Evolutionary conservation across 1,140 invertebrate genomes (phyloP).

Genomic region (Microplitis demolitor): DNA sequence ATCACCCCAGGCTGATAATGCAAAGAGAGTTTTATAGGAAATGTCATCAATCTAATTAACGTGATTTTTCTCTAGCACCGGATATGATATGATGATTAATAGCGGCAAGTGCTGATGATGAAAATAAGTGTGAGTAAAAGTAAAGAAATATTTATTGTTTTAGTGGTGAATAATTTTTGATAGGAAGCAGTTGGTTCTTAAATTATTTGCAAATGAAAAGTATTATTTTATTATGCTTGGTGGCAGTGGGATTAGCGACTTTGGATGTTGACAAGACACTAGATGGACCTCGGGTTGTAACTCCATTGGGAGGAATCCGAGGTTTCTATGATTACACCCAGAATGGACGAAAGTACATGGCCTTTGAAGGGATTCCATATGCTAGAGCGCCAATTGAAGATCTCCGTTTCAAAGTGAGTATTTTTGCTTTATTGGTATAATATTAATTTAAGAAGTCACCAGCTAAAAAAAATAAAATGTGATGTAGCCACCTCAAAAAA

Average conservation of each 20-base stretch:
- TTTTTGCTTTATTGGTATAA: background rate
- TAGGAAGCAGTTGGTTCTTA: background rate
- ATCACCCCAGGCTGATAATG: too few relatives aligned
- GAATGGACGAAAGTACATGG: slow-evolving; percentile 46
- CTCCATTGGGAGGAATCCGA: slow-evolving; percentile 26
- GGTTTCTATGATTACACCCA: slow-evolving; percentile 36
- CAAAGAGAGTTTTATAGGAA: too few relatives aligned
- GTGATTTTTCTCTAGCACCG: too few relatives aligned
- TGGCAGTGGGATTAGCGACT: background rate
- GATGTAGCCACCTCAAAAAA: slow-evolving; percentile 49
- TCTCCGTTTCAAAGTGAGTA: slow-evolving; percentile 58
- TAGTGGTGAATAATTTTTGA: too few relatives aligned
- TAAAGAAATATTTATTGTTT: too few relatives aligned
- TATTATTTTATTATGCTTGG: background rate
- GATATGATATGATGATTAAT: too few relatives aligned
- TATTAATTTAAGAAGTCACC: background rate
- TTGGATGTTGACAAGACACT: background rate
- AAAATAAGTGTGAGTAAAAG: too few relatives aligned
- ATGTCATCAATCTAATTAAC: too few relatives aligned
- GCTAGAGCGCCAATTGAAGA: slow-evolving; percentile 63
- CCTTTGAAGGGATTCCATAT: slow-evolving; percentile 66
- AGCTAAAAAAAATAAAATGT: background rate
- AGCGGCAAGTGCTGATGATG: too few relatives aligned
- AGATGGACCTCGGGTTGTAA: slow-evolving; percentile 23
- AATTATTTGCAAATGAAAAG: background rate